phyloP scores from a whole-genome alignment of 1,140 invertebrate species.

The Orius laevigatus region DNA sequence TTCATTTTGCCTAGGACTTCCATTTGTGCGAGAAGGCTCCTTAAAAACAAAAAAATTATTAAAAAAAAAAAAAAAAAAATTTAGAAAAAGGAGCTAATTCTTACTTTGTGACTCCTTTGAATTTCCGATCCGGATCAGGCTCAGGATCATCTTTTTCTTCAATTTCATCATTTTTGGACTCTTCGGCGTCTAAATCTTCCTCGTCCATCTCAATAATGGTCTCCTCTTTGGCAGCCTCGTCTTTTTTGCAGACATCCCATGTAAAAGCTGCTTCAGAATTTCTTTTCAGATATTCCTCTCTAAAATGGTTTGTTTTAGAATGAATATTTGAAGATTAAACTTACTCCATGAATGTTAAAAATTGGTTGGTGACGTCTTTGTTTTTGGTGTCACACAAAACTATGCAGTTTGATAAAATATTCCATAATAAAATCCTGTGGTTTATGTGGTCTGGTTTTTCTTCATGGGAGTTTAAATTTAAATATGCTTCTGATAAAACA shows the following conservation, averaged over 20 bases:
- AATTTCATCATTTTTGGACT: constrained; percentile 18
- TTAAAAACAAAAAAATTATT: constrained; percentile 30
- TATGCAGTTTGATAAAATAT: constrained; percentile 53
- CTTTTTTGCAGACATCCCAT: constrained; percentile 31
- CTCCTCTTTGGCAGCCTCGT: constrained; percentile 9
- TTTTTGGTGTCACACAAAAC: constrained; percentile 60
- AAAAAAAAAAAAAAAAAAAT: not conserved
- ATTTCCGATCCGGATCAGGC: constrained; percentile 9
- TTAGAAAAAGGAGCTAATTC: not conserved
- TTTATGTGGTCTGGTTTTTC: constrained; percentile 52
- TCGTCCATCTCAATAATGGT: constrained; percentile 9
- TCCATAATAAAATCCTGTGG: constrained; percentile 64
- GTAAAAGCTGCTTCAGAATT: constrained; percentile 31
- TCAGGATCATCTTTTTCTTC: constrained; percentile 21
- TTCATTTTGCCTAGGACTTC: constrained; percentile 60
- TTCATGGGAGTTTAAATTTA: constrained; percentile 11
- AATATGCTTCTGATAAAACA: not conserved
- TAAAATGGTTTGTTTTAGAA: constrained; percentile 16
- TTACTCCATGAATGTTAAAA: constrained; percentile 61
- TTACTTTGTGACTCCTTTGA: constrained; percentile 11
- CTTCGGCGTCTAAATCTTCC: constrained; percentile 19
- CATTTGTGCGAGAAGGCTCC: constrained; percentile 52
- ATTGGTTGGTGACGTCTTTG: constrained; percentile 54
- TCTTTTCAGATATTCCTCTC: constrained; percentile 31
- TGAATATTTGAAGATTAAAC: constrained; percentile 18